phyloP scores from a whole-genome alignment of 2,797 vertebrate genomes.

The Sparus aurata region DNA sequence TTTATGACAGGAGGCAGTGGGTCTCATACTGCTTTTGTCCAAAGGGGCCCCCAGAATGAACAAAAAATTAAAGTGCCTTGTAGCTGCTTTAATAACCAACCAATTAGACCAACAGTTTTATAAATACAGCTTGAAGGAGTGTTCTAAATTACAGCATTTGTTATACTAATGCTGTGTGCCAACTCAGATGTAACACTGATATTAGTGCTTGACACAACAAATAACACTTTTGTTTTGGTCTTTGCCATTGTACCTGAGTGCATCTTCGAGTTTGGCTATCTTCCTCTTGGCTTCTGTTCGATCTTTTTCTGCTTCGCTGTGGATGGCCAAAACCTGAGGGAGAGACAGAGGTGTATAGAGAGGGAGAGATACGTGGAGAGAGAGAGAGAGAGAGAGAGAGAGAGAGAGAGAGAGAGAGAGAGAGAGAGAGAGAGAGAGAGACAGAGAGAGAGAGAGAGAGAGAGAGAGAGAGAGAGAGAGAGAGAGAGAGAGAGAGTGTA shows the following conservation, averaged over 20 bases:
- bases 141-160: not conserved
- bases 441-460: not conserved
- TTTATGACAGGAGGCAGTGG: too few species aligned
- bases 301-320: slow-evolving; percentile 88
- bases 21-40: too few species aligned
- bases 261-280: slow-evolving; percentile 86
- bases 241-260: slow-evolving; percentile 85
- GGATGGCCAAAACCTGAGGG: slow-evolving; percentile 86
- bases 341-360: not conserved
- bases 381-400: not conserved
- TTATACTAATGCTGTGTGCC: not conserved
- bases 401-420: not conserved
- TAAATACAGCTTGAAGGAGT: not conserved
- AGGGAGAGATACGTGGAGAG: slow-evolving; percentile 11
- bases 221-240: not conserved
- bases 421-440: not conserved
- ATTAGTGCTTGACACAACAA: not conserved
- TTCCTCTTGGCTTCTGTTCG: slow-evolving; percentile 86
- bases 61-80: too few species aligned
- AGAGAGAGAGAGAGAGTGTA: slow-evolving; percentile 22
- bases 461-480: not conserved
- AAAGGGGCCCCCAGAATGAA: too few species aligned
- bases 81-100: not conserved
- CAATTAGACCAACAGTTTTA: not conserved
- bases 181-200: not conserved